Percentiles rank a stretch among this genome's conserved stretches.
These are phyloP conservation scores for Anabas testudineus DNA, from an alignment of 2,797 vertebrate genomes.

Conservation along the genomic window DNA sequence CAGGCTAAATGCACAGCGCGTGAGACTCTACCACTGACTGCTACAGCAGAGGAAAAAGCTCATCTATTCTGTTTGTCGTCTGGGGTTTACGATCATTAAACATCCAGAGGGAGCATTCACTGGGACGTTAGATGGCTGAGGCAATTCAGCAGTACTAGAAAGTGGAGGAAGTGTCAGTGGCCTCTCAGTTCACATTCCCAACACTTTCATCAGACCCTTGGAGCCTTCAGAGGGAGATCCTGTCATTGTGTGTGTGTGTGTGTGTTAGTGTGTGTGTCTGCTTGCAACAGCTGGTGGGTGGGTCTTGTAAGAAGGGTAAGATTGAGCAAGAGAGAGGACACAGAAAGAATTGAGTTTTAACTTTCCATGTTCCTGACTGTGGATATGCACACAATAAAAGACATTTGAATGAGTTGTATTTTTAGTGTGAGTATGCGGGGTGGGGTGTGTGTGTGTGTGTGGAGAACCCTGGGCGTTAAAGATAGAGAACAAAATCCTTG, in stretches of 20 bases:
- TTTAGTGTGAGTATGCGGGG: constrained; percentile 24
- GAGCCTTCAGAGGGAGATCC: constrained; percentile 64
- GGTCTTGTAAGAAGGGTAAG: constrained; percentile 38
- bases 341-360: constrained; percentile 54
- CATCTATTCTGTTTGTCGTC: constrained; percentile 51
- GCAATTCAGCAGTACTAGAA: constrained; percentile 63
- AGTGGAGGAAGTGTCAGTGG: constrained; percentile 76
- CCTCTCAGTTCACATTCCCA: constrained; percentile 69
- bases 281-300: constrained; percentile 29
- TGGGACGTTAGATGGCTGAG: constrained; percentile 54
- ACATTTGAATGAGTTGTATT: constrained; percentile 37
- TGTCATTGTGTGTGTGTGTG: constrained; percentile 58
- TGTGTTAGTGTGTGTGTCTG: constrained; percentile 26
- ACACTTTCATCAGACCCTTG: constrained; percentile 70
- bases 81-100: constrained; percentile 56
- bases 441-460: constrained; percentile 10
- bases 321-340: constrained; percentile 41
- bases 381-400: constrained; percentile 28
- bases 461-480: constrained; percentile 32
- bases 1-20: constrained; percentile 34
- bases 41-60: constrained; percentile 60
- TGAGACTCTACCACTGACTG: constrained; percentile 19
- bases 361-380: constrained; percentile 42
- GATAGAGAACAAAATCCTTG: constrained; percentile 63
- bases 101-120: constrained; percentile 50